Percentiles rank a stretch among this genome's conserved stretches.
These are phyloP conservation scores for Phalloptychus januarius DNA, from an alignment of 2,797 vertebrate genomes.

Conservation along the genomic window DNA sequence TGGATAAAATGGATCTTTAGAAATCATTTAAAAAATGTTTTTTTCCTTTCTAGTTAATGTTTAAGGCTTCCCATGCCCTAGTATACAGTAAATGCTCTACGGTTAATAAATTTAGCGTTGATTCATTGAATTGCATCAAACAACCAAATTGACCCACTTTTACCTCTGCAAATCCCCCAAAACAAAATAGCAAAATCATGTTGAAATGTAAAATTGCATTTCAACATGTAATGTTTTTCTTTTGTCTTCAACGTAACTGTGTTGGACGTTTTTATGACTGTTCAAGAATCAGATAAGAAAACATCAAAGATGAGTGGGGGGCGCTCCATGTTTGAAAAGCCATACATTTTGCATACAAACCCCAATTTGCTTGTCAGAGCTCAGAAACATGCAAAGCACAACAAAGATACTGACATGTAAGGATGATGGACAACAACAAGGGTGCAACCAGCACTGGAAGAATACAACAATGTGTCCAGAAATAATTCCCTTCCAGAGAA, in stretches of 20 bases:
- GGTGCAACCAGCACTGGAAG: slow-evolving; percentile 43
- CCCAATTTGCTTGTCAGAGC: slow-evolving; percentile 73
- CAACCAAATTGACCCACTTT: slow-evolving; percentile 1
- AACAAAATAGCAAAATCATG: slow-evolving; percentile 6
- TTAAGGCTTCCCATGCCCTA: not conserved
- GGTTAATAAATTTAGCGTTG: slow-evolving; percentile 17
- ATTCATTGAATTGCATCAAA: slow-evolving; percentile 22
- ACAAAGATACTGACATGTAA: slow-evolving; percentile 21
- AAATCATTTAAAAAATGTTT: not conserved
- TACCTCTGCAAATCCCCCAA: not conserved
- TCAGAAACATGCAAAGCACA: slow-evolving; percentile 77
- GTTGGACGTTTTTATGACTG: slow-evolving; percentile 21
- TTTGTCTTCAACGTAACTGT: slow-evolving; percentile 11
- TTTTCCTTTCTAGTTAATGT: not conserved
- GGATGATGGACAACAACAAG: slow-evolving; percentile 52
- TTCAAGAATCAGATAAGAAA: slow-evolving; percentile 63
- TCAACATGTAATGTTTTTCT: no score
- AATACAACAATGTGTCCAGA: slow-evolving; percentile 46
- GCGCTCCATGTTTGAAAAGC: slow-evolving; percentile 46
- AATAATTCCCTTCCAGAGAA: slow-evolving; percentile 42
- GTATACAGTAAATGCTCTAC: not conserved
- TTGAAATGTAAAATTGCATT: slow-evolving; percentile 12
- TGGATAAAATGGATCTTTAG: not conserved
- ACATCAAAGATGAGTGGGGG: not conserved
- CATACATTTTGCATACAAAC: slow-evolving; percentile 74